Evolutionary conservation across 2,113 vertebrate genomes (phyloP).

Genomic region (Ariopsis seemanni): DNA sequence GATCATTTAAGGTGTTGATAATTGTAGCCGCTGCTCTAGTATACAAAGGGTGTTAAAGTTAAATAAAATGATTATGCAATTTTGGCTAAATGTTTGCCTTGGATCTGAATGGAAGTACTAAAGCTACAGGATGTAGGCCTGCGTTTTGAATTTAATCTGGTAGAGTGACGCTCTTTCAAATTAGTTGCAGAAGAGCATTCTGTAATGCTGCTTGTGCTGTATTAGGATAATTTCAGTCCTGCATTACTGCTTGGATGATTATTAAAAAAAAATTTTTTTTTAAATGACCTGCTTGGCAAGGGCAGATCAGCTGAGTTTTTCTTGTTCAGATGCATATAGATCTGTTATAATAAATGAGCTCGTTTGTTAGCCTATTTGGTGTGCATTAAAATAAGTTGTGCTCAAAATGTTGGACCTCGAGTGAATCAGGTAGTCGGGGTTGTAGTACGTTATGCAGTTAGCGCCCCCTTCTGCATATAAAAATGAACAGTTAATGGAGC

Average conservation of each 20-base stretch:
- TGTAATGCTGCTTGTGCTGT: background rate
- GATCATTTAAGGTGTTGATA: no score
- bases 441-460: background rate
- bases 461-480: conserved; percentile 21
- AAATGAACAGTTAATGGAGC: background rate
- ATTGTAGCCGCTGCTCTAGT: background rate
- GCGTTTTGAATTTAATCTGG: background rate
- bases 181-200: background rate
- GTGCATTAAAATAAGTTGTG: background rate
- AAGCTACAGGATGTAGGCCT: background rate
- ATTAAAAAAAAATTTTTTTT: no score
- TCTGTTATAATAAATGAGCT: background rate
- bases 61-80: no score
- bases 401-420: background rate
- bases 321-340: background rate
- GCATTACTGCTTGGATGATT: background rate
- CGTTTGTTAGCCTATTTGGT: background rate
- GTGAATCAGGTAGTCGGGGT: background rate
- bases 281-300: background rate
- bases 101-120: background rate
- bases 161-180: background rate
- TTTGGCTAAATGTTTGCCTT: background rate
- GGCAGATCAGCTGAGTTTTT: background rate
- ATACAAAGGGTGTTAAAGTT: background rate
- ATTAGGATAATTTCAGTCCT: background rate